Evolutionary conservation across 1,140 invertebrate genomes (phyloP), one percentile per base, ranked within the genome.

Genomic region (Macrobrachium rosenbergii): DNA sequence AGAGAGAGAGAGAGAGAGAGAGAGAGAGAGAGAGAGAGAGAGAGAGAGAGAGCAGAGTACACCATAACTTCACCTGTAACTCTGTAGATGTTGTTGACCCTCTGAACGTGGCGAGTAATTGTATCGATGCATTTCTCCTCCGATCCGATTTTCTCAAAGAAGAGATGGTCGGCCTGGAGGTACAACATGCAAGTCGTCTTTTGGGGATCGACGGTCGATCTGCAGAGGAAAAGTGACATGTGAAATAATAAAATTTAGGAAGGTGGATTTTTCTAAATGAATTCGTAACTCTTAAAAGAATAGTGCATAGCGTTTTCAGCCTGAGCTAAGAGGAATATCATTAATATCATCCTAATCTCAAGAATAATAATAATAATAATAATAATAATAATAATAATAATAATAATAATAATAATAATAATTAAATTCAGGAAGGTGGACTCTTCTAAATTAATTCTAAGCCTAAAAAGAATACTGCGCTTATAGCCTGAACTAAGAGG

Each of bases 91-190:
- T 95, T 94, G 92, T 98, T 98, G 87, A 98, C 97, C 91, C 97
- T 94, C 91, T 99, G 97, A 19, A 98, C 97, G 91, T 98, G 97
- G 78, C 97, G 93, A 0, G 97, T 98, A 94, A 99, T 98, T 43
- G 98, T 96, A 92, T 98, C 97, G 90, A 99, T 98, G 91, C 97
- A 97, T 0, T 97, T 96, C 91, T 99, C 97, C 91, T 98, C 96
- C 17, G 96, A 96, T 58, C 96, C 96, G 92, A 98, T 97, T 92
- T 96, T 95, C 91, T 97, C 94, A 92, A 95, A 98, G 92, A 98
- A 98, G 91, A 98, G 95, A 93, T 98, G 97, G 93, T 98, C 97
- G 3, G 97, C 97, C 93, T 98, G 97, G 88, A 98, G 93, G 92
- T 98, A 99, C 19, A 99, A 92, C 95, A 98, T 97, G 91, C 97